phyloP scores from a whole-genome alignment of 2,888 invertebrate species.

The Coenonympha glycerion region DNA sequence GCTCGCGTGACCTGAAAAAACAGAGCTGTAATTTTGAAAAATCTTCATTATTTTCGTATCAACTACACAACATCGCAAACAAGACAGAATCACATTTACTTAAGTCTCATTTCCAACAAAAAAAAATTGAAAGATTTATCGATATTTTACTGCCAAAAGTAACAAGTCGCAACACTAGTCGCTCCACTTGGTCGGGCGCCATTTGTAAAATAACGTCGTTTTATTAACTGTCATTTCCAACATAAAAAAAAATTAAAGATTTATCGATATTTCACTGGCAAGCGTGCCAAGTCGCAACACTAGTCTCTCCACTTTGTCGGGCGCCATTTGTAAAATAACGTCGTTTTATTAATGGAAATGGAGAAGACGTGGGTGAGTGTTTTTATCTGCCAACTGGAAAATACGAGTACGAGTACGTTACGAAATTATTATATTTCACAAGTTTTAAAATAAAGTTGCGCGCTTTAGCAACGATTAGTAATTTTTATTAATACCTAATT shows the following conservation, averaged over 20 bases:
- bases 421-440: too few species aligned
- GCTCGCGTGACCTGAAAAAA: too few species aligned
- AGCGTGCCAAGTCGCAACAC: slow-evolving; percentile 6
- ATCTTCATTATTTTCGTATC: neutral
- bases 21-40: neutral
- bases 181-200: slow-evolving; percentile 28
- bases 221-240: slow-evolving; percentile 21
- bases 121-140: too few species aligned
- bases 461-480: too few species aligned
- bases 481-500: too few species aligned
- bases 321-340: slow-evolving; percentile 30
- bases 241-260: slow-evolving; percentile 2
- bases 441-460: too few species aligned
- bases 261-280: slow-evolving; percentile 23
- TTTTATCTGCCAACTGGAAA: slow-evolving; percentile 1
- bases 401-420: too few species aligned
- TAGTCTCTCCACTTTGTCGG: slow-evolving; percentile 26
- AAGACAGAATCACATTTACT: too few species aligned
- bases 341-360: slow-evolving; percentile 26
- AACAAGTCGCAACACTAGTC: slow-evolving; percentile 12
- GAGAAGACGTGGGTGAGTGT: slow-evolving; percentile 3
- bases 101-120: too few species aligned
- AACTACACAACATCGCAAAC: too few species aligned
- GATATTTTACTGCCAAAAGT: slow-evolving; percentile 16
- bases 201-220: slow-evolving; percentile 30